Base-by-base conservation (phyloP, 2,888 invertebrate species). In the Tinea semifulvella region DNA sequence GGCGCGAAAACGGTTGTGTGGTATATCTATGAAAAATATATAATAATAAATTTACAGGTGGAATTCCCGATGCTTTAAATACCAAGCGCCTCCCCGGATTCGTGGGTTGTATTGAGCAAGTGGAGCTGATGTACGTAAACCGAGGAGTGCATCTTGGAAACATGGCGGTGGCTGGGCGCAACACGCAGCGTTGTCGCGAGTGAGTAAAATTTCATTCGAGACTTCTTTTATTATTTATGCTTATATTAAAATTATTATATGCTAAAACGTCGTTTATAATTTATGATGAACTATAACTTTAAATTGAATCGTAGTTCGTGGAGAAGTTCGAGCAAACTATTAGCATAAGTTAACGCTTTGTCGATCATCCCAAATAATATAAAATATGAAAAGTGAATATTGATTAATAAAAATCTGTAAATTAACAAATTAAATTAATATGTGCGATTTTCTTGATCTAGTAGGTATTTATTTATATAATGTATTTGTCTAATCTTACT, bases 161-260 rank as follows among this genome's bases (percentile, higher is more conserved):
- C 22, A 83, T 83, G 45, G 90, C 94, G 25, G 76, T 94, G 45
- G 85, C 87, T 48, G 93, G 91, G 28, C 83, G 88, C 53, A 96
- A 96, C 66, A 88, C 91, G 44, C 88, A 88, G 57, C 87, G 88
- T 25, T 94, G 94, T 79, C 88, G 88, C 54, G 86, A 89, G 94
- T 94, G 75, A 88, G 85, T 65, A 16, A 28, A n/a, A 39, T 2
- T 35, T 25, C 38, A 7, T 22, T 22, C 5, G 5, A 7, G 5
- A 7, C 5, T 5, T 8, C 8, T 7, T 22, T 22, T 7, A 22
- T 7, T 7, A 22, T 22, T 22, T 7, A 22, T 22, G 8, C 25
- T 22, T 7, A 22, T 22, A 22, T 22, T 8, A 8, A 22, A 22
- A 22, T 22, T 22, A 22, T 8, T 8, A 22, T 7, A 22, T 22